Conservation (phyloP, 2,797 vertebrate species). For the Oreochromis grahami region DNA sequence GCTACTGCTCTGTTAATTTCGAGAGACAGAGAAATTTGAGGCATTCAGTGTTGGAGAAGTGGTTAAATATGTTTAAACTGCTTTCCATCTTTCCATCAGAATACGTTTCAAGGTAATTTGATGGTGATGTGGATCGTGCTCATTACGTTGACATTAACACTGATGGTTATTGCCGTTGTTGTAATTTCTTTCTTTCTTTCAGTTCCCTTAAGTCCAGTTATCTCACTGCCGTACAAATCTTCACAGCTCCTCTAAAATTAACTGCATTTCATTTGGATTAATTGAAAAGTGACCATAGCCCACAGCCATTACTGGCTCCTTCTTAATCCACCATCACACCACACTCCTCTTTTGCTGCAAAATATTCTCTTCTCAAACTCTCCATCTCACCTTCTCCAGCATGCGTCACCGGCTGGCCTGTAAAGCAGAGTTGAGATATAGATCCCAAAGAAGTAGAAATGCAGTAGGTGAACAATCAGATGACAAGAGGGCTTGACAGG, state of each 20-base stretch:
- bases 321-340: neutral
- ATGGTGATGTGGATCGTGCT: constrained; percentile 33
- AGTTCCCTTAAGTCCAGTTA: constrained; percentile 18
- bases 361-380: neutral
- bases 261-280: constrained; percentile 63
- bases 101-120: neutral
- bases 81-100: too few species aligned
- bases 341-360: neutral
- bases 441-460: neutral
- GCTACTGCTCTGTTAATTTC: neutral
- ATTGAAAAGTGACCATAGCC: constrained; percentile 72
- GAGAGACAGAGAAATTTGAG: neutral
- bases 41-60: neutral
- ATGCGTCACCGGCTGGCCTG: neutral
- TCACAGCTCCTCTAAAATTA: constrained; percentile 28
- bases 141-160: constrained; percentile 45
- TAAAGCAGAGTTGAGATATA: neutral
- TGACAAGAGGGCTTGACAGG: constrained; percentile 17
- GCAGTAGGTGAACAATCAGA: neutral
- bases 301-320: constrained; percentile 45
- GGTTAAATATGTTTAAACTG: too few species aligned
- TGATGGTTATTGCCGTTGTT: constrained; percentile 24
- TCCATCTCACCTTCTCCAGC: neutral
- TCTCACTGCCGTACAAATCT: constrained; percentile 20
- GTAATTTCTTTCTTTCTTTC: constrained; percentile 38